These are phyloP conservation scores for Malacoraja senta DNA, from an alignment of 2,797 vertebrate species.

Conservation along the genomic window DNA sequence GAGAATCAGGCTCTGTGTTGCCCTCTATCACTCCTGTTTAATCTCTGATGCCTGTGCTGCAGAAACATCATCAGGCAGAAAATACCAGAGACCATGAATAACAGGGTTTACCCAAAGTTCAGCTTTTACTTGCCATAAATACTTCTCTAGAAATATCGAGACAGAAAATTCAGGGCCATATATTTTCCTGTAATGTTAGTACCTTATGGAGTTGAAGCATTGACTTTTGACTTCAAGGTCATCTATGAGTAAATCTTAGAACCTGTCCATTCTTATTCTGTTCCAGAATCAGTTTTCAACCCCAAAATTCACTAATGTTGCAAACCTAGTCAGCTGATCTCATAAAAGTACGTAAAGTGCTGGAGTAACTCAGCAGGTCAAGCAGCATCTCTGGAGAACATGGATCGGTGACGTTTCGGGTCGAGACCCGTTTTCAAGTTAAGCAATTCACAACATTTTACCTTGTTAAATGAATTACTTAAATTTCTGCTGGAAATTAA, in stretches of 20 bases:
- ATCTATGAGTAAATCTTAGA: background rate
- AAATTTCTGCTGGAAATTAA: too few species aligned
- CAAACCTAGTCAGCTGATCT: background rate
- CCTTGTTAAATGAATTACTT: too few species aligned
- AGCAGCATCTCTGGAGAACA: too few species aligned
- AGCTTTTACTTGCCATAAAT: background rate
- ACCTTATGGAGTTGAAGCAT: background rate
- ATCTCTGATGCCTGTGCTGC: background rate
- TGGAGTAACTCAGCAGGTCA: too few species aligned
- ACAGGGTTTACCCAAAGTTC: background rate
- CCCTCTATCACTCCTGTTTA: background rate
- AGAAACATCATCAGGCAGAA: background rate
- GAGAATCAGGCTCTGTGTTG: background rate
- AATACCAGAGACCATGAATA: background rate
- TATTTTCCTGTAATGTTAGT: background rate
- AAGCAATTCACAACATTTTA: too few species aligned
- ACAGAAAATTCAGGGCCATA: background rate
- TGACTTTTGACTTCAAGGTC: background rate
- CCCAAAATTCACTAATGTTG: background rate
- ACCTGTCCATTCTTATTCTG: background rate
- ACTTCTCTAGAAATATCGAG: background rate
- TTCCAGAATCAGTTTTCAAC: background rate
- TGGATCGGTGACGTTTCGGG: too few species aligned
- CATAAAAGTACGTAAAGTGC: too few species aligned
- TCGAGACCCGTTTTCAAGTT: too few species aligned